Evolutionary conservation across 2,113 vertebrate species (phyloP).

Genomic region (Neotoma lepida): DNA sequence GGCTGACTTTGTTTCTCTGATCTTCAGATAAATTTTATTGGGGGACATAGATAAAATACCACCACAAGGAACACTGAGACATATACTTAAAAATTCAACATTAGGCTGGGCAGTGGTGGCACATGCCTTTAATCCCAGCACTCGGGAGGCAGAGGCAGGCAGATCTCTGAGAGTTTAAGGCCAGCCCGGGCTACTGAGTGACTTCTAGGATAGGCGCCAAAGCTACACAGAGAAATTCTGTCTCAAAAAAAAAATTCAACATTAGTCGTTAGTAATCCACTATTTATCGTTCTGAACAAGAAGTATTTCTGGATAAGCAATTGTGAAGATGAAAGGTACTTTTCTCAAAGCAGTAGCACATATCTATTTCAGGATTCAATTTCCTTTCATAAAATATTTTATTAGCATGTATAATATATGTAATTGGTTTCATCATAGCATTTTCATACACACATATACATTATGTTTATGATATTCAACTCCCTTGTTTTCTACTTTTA

Average conservation of each 20-base stretch:
- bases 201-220: too few species aligned
- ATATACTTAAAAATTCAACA: not conserved
- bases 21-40: too few species aligned
- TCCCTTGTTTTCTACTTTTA: not conserved
- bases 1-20: too few species aligned
- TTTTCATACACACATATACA: not conserved
- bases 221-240: too few species aligned
- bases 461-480: not conserved
- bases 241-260: too few species aligned
- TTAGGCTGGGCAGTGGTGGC: too few species aligned
- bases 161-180: too few species aligned
- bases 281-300: not conserved
- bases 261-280: not conserved
- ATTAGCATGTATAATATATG: not conserved
- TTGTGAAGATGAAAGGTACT: not conserved
- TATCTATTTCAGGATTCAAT: not conserved
- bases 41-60: too few species aligned
- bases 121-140: too few species aligned
- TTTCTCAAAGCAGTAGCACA: not conserved
- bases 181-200: too few species aligned
- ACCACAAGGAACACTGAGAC: not conserved
- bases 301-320: conserved; percentile 35
- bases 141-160: too few species aligned
- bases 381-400: not conserved
- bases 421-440: not conserved